These are phyloP conservation scores for Indicator maculatus DNA, from an alignment of 2,113 vertebrate species.

Conservation along the genomic window DNA sequence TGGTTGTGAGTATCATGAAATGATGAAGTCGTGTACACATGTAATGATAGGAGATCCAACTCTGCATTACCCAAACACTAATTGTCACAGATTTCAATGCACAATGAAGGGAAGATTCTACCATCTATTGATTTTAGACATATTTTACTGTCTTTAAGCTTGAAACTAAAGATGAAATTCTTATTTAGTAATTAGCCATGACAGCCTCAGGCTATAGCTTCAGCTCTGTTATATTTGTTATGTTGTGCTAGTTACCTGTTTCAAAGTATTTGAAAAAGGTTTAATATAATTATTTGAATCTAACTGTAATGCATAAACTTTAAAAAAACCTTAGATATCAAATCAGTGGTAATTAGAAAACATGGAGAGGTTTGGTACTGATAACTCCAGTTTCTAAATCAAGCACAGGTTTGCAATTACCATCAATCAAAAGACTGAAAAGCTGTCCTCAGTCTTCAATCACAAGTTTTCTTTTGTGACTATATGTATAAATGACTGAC, in stretches of 20 bases:
- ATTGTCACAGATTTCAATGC: background rate
- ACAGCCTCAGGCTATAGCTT: background rate
- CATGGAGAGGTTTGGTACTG: background rate
- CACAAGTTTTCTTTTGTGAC: background rate
- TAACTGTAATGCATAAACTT: background rate
- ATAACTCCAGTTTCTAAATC: background rate
- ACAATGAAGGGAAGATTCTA: background rate
- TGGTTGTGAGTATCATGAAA: background rate
- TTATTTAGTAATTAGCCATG: background rate
- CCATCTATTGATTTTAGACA: background rate
- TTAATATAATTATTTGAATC: background rate
- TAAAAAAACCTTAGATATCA: background rate
- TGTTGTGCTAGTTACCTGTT: background rate
- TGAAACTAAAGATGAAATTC: background rate
- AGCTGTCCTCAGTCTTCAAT: background rate
- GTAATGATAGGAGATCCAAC: background rate
- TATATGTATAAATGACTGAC: background rate
- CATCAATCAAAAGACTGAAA: background rate
- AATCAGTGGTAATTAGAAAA: background rate
- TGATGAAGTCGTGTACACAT: background rate
- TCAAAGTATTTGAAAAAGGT: background rate
- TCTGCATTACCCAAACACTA: background rate
- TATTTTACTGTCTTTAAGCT: background rate
- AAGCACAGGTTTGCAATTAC: background rate
- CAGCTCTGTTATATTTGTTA: background rate